These are phyloP conservation scores for Dreissena rostriformis DNA, from an alignment of 1,140 invertebrate species.

Conservation along the genomic window DNA sequence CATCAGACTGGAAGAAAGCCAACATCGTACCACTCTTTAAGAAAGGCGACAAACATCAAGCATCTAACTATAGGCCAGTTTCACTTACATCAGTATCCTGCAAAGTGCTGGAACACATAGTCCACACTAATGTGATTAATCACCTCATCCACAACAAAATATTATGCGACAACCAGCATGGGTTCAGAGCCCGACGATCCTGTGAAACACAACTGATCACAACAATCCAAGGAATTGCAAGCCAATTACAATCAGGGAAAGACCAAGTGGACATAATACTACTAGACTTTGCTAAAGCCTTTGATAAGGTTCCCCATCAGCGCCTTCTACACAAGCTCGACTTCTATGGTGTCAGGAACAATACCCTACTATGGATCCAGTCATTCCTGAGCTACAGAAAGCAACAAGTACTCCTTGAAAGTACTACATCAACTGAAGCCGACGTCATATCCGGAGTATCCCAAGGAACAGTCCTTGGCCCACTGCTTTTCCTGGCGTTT, in stretches of 20 bases:
- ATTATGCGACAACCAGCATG: constrained; percentile 35
- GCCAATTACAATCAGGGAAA: constrained; percentile 6
- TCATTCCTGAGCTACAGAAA: constrained; percentile 21
- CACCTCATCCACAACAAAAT: constrained; percentile 18
- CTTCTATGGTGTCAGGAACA: background rate
- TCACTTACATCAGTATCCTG: constrained; percentile 56
- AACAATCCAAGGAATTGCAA: constrained; percentile 5
- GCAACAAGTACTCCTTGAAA: constrained; percentile 35
- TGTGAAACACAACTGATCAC: constrained; percentile 50
- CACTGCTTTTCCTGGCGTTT: constrained; percentile 24
- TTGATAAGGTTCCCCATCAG: background rate
- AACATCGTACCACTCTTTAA: constrained; percentile 50
- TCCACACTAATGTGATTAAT: constrained; percentile 40
- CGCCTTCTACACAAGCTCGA: constrained; percentile 15
- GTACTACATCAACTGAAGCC: background rate
- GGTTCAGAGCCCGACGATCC: constrained; percentile 41
- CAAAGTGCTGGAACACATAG: constrained; percentile 58
- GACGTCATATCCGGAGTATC: no score
- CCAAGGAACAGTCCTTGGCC: no score
- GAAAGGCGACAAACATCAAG: constrained; percentile 52
- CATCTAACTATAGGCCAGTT: constrained; percentile 44
- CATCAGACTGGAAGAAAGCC: constrained; percentile 14
- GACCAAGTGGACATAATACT: constrained; percentile 28
- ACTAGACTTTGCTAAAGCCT: background rate
- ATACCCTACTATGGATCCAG: constrained; percentile 31